Conservation (phyloP, 2,888 invertebrate genomes). For the Acrocera orbiculus region DNA sequence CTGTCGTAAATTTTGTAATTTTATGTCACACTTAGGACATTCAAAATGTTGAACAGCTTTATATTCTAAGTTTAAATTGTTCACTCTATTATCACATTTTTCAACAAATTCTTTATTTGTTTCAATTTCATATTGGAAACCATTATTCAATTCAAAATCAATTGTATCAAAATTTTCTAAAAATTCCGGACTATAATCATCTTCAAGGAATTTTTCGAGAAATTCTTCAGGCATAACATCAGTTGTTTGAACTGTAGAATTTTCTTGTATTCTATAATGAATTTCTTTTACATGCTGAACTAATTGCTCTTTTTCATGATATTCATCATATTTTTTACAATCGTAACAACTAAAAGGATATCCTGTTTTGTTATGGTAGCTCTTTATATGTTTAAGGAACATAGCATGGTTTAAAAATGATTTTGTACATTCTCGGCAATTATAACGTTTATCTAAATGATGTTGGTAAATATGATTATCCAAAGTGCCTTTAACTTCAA, state of each 20-base stretch:
- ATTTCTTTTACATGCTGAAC: conserved; percentile 1
- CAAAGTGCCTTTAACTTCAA: conserved; percentile 7
- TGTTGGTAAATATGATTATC: conserved; percentile 9
- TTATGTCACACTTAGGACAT: too few species aligned
- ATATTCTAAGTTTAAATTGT: too few species aligned
- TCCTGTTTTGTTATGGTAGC: conserved; percentile 9
- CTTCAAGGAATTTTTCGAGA: conserved; percentile 11
- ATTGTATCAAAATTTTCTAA: too few species aligned
- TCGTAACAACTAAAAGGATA: conserved; percentile 13
- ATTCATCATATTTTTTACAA: not conserved
- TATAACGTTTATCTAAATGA: conserved; percentile 12
- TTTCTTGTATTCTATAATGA: not conserved
- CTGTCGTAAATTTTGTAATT: too few species aligned
- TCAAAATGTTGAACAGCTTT: too few species aligned
- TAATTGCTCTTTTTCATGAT: not conserved
- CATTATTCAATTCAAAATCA: too few species aligned
- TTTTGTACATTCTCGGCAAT: conserved; percentile 12
- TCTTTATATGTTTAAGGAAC: conserved; percentile 13
- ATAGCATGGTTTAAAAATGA: conserved; percentile 12
- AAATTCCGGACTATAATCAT: not conserved
- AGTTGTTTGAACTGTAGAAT: too few species aligned
- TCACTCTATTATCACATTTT: not conserved
- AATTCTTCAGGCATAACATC: conserved; percentile 18
- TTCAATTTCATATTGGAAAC: too few species aligned
- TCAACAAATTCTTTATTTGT: not conserved